A percentile compares a stretch with the other conserved stretches of the same genome.
These are phyloP conservation scores for Aplodontia rufa DNA, from an alignment of 2,113 vertebrate species.

Conservation along the genomic window DNA sequence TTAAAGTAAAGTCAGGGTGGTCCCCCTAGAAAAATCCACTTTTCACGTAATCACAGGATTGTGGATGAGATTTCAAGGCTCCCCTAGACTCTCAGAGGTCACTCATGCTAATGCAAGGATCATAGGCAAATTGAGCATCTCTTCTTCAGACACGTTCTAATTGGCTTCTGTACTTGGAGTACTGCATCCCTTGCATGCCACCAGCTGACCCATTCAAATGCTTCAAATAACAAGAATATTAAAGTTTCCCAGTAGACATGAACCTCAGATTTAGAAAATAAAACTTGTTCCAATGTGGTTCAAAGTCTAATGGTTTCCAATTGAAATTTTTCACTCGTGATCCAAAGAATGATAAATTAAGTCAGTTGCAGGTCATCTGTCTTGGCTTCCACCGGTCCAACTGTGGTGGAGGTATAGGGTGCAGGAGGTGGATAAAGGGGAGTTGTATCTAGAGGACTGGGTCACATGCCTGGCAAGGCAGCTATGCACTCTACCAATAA, in stretches of 20 bases:
- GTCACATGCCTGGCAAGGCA: background rate
- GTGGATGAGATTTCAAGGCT: background rate
- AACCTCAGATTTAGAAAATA: slow-evolving; percentile 14
- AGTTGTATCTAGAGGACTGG: background rate
- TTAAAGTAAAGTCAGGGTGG: background rate
- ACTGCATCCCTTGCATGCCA: background rate
- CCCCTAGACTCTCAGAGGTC: background rate
- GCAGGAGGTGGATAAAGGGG: background rate
- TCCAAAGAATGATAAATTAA: background rate
- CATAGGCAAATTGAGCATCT: background rate
- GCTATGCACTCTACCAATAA: background rate
- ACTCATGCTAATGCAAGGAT: background rate
- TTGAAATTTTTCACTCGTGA: background rate
- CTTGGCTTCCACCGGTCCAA: background rate
- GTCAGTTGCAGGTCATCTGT: background rate
- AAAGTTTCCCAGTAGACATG: background rate
- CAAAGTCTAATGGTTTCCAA: background rate
- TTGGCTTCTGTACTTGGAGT: background rate
- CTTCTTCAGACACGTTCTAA: background rate
- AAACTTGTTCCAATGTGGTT: background rate
- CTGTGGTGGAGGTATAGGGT: rapidly evolving
- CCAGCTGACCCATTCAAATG: background rate
- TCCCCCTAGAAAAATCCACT: background rate
- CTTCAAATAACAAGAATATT: background rate
- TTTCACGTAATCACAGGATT: background rate